Evolutionary conservation across 2,888 invertebrate species (phyloP).

Genomic region (Conistra vaccinii): DNA sequence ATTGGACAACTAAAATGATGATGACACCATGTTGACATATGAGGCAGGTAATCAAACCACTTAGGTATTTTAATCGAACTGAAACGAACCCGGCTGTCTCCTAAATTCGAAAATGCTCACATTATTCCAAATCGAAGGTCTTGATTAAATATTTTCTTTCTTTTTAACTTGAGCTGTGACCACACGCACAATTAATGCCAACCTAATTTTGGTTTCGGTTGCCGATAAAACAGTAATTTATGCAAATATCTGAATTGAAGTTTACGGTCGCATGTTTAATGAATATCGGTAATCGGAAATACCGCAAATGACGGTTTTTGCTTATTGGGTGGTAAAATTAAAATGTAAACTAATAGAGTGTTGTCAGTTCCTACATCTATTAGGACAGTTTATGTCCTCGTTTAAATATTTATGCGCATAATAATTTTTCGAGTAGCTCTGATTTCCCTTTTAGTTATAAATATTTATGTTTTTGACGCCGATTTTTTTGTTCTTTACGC

Average conservation of each 20-base stretch:
- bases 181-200: slow-evolving; percentile 80
- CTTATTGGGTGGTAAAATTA: slow-evolving; percentile 76
- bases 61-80: neutral
- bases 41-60: neutral
- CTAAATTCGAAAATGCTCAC: slow-evolving; percentile 32
- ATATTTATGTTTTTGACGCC: slow-evolving; percentile 33
- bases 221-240: slow-evolving; percentile 85
- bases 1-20: neutral
- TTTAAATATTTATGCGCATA: slow-evolving; percentile 61
- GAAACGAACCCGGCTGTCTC: slow-evolving; percentile 17
- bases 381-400: slow-evolving; percentile 56
- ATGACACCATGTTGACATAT: neutral
- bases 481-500: neutral
- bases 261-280: slow-evolving; percentile 79
- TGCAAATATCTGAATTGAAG: slow-evolving; percentile 81
- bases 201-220: slow-evolving; percentile 80
- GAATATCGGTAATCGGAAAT: slow-evolving; percentile 87
- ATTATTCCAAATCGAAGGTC: slow-evolving; percentile 38
- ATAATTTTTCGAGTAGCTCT: slow-evolving; percentile 35
- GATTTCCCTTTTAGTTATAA: slow-evolving; percentile 31
- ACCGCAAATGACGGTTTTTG: slow-evolving; percentile 79
- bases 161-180: slow-evolving; percentile 63
- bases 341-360: slow-evolving; percentile 61
- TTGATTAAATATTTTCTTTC: slow-evolving; percentile 57
- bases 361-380: slow-evolving; percentile 58